A percentile compares a stretch with the other conserved stretches of the same genome.
Conservation (phyloP, 2,797 vertebrate species). For the Urophycis tenuis region DNA sequence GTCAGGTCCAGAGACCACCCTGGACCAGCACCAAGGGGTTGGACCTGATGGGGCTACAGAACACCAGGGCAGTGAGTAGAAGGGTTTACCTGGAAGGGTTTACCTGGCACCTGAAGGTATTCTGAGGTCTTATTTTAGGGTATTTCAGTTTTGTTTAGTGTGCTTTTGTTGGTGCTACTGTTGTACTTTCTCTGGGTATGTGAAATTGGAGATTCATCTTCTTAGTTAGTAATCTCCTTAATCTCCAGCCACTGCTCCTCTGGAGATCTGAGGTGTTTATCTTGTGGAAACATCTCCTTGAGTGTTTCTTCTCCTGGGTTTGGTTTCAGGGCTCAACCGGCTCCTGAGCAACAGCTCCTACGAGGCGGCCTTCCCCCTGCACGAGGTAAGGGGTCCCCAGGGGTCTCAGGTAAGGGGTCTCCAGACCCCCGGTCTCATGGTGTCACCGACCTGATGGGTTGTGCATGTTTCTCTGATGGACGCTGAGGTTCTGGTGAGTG, state of each 20-base stretch:
- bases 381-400: constrained; percentile 82
- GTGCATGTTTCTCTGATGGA: too few relatives aligned
- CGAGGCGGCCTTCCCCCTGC: constrained; percentile 90
- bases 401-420: too few relatives aligned
- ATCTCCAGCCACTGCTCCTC: not conserved
- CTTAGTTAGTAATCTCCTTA: not conserved
- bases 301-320: not conserved
- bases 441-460: too few relatives aligned
- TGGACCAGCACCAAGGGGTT: too few relatives aligned
- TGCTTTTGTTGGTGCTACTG: not conserved
- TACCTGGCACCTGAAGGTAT: not conserved
- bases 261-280: not conserved
- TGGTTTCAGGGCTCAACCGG: constrained; percentile 80
- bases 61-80: too few relatives aligned
- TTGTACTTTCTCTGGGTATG: not conserved
- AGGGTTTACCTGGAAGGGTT: too few relatives aligned
- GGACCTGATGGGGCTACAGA: too few relatives aligned
- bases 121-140: not conserved
- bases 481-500: too few relatives aligned
- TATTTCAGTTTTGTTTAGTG: not conserved
- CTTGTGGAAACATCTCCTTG: not conserved
- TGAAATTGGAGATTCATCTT: not conserved
- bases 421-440: too few relatives aligned
- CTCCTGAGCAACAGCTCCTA: constrained; percentile 88
- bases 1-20: too few relatives aligned